Evolutionary conservation across 2,888 invertebrate genomes (phyloP).

Genomic region (Metellina segmentata): DNA sequence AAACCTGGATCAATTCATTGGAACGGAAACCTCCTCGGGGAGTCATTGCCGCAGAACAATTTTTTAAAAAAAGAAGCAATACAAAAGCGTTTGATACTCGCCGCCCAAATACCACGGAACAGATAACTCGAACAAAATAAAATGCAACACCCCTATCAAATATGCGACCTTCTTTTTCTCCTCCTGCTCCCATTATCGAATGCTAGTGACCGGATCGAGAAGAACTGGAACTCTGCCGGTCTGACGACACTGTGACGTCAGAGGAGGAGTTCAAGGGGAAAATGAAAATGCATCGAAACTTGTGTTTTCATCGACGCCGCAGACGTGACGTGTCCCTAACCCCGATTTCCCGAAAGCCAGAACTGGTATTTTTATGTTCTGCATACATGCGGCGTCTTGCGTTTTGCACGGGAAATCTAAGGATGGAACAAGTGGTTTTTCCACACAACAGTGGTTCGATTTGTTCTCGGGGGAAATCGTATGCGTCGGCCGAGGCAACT

Average conservation of each 20-base stretch:
- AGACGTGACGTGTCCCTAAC: slow-evolving; percentile 9
- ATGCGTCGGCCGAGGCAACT: background rate
- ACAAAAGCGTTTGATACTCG: background rate
- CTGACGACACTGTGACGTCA: background rate
- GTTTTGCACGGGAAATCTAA: background rate
- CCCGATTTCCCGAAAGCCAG: background rate
- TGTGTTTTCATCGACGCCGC: background rate
- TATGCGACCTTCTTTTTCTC: slow-evolving; percentile 7
- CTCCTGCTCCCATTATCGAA: slow-evolving; percentile 4
- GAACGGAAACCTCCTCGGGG: background rate
- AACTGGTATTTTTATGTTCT: background rate
- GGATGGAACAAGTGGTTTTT: slow-evolving; percentile 24
- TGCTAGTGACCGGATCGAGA: background rate
- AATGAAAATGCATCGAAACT: background rate
- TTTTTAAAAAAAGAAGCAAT: background rate
- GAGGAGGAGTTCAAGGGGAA: slow-evolving; percentile 9
- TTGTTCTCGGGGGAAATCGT: background rate
- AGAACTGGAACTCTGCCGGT: background rate
- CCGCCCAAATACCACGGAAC: background rate
- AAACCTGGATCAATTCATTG: background rate
- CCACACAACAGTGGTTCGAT: background rate
- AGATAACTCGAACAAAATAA: background rate
- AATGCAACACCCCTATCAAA: background rate
- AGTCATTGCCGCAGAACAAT: background rate
- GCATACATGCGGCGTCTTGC: background rate